phyloP scores from a whole-genome alignment of 2,113 vertebrate genomes.

The Neomonachus schauinslandi region DNA sequence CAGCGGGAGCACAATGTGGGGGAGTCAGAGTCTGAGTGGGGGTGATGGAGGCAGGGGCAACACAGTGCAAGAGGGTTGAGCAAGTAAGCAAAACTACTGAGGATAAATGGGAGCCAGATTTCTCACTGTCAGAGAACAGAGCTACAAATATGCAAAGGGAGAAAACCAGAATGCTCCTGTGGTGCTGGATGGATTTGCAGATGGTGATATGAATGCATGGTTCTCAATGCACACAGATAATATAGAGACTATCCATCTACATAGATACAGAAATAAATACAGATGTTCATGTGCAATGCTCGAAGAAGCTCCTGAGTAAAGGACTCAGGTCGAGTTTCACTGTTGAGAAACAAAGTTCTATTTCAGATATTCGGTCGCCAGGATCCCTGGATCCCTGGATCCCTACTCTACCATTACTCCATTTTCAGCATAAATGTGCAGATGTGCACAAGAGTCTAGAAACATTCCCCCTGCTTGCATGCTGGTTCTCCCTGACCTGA shows the following conservation, averaged over 20 bases:
- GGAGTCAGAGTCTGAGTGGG: not conserved
- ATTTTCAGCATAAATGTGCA: not conserved
- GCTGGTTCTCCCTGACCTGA: conserved; percentile 33
- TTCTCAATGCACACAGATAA: not conserved
- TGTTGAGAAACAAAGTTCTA: not conserved
- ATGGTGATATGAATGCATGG: rapidly evolving
- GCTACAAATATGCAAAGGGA: not conserved
- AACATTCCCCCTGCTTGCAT: conserved; percentile 12
- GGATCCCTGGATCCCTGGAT: not conserved
- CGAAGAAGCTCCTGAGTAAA: not conserved
- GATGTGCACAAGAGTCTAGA: conserved; percentile 54
- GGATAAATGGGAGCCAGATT: not conserved
- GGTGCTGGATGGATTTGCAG: not conserved
- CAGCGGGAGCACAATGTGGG: rapidly evolving
- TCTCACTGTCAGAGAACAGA: not conserved
- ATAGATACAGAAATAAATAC: not conserved
- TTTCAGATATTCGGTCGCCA: not conserved
- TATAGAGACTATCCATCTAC: rapidly evolving
- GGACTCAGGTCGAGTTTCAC: not conserved
- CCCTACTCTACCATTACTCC: not conserved
- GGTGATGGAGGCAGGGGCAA: not conserved
- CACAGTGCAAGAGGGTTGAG: not conserved
- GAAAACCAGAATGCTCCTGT: not conserved
- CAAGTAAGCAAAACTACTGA: not conserved
- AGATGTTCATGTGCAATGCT: not conserved